phyloP scores from a whole-genome alignment of 2,888 invertebrate species.

The Ptychoptera albimana region DNA sequence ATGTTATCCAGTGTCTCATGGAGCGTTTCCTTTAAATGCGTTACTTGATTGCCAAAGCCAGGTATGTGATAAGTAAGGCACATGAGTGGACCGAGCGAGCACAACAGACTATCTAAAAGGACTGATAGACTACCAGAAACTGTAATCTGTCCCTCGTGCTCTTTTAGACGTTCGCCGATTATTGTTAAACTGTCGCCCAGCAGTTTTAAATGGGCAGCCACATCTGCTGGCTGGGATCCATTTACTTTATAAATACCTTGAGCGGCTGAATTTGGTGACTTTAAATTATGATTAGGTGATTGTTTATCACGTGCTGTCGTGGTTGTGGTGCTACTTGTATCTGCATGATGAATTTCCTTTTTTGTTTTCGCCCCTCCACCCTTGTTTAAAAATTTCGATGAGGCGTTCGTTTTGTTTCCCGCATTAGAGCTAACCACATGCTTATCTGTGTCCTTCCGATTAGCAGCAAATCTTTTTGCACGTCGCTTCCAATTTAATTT shows the following conservation, averaged over 20 bases:
- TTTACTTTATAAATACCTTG: slow-evolving; percentile 41
- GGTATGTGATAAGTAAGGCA: slow-evolving; percentile 74
- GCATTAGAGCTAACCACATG: not conserved
- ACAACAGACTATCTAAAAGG: slow-evolving; percentile 78
- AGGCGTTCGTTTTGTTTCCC: not conserved
- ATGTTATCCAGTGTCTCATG: slow-evolving; percentile 76
- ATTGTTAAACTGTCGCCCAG: slow-evolving; percentile 87
- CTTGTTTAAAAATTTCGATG: slow-evolving; percentile 10
- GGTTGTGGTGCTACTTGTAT: slow-evolving; percentile 12
- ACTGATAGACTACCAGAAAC: slow-evolving; percentile 91
- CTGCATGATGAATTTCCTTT: not conserved
- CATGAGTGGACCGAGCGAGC: slow-evolving; percentile 77
- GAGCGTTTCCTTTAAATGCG: slow-evolving; percentile 33
- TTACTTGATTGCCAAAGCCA: slow-evolving; percentile 46
- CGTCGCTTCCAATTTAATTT: slow-evolving; percentile 66
- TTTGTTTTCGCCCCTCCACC: slow-evolving; percentile 6
- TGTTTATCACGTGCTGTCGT: slow-evolving; percentile 16
- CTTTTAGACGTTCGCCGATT: slow-evolving; percentile 83
- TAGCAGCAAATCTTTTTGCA: slow-evolving; percentile 47
- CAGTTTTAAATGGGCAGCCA: slow-evolving; percentile 81
- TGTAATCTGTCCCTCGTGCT: slow-evolving; percentile 90
- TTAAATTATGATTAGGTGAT: slow-evolving; percentile 20
- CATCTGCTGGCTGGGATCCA: slow-evolving; percentile 70
- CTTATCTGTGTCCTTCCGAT: slow-evolving; percentile 5
- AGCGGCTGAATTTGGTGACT: slow-evolving; percentile 8